Base-by-base conservation (phyloP, 2,113 vertebrate species). In the Ammodramus savannarum region DNA sequence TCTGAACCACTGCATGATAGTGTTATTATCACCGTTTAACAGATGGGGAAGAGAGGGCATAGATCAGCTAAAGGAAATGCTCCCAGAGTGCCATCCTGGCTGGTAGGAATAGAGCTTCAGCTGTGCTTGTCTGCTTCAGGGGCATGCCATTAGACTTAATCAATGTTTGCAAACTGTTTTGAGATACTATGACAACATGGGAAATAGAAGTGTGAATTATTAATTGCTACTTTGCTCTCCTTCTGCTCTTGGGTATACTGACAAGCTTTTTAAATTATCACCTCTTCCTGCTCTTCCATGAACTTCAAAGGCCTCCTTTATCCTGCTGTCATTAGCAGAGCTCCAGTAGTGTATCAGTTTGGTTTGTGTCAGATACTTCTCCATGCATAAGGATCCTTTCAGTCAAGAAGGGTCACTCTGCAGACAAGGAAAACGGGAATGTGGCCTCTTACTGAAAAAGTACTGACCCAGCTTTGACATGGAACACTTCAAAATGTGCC, bases 301-400 rank as follows among this genome's bases (percentile, higher is more conserved):
- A 96, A 65, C 91, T 94, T 94, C 91, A 94, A 86, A 96, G 71
- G 55, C 59, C 58, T 86, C 68, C 86, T 94, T 90, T 88, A 92
- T 86, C 48, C 55, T 78, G 57, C 76, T 90, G 94, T 74, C 63
- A 48, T 62, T 92, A 6, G 63, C 52, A 55, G 68, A 43, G 54
- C 81, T 95, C 49, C 46, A 48, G 26, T 16, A 87, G 38, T 32
- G 6, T 29, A 31, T 44, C 4, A 1, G 29, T 68, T 93, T 38
- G 54, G 59, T 82, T 94, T 90, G 68, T 91, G 58, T 87, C 87
- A 77, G 22, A 15, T 80, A 59, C 11, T 83, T 32, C 51, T 85
- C n/a, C 41, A 8, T 18, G 26, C 16, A 4, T 48, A 51, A 89
- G 52, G 41, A 58, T 54, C 11, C 18, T 76, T 76, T 89, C 44